Conservation (phyloP, 1,140 invertebrate genomes). For the Rhopalosiphum maidis region DNA sequence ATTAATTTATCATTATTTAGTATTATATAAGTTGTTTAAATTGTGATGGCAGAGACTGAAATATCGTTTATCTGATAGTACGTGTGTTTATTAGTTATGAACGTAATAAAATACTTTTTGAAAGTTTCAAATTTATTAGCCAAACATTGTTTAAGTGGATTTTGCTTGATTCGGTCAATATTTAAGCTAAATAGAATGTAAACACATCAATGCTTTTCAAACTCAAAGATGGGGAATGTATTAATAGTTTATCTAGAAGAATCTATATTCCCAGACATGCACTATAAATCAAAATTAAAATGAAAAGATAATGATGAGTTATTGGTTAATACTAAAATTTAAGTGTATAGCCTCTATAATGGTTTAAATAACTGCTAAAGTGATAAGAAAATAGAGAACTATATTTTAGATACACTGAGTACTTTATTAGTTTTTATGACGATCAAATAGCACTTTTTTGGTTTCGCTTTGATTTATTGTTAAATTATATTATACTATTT, state of each 20-base stretch:
- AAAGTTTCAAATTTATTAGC: constrained; percentile 13
- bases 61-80: background rate
- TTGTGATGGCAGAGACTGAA: background rate
- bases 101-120: background rate
- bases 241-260: background rate
- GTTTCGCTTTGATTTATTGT: background rate
- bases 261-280: background rate
- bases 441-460: background rate
- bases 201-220: background rate
- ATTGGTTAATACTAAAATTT: background rate
- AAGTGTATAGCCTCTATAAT: background rate
- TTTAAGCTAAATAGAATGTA: background rate
- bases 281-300: constrained; percentile 5
- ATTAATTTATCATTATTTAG: background rate
- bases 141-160: background rate
- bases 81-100: background rate
- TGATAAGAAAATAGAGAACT: background rate
- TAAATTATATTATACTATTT: background rate
- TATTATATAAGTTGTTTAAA: background rate
- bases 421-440: background rate
- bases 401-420: background rate
- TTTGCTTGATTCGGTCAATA: background rate
- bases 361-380: background rate
- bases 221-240: background rate
- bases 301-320: background rate